Evolutionary conservation across 2,113 vertebrate genomes (phyloP), one percentile per base, ranked within the genome.

Genomic region (Erpornis zantholeuca): DNA sequence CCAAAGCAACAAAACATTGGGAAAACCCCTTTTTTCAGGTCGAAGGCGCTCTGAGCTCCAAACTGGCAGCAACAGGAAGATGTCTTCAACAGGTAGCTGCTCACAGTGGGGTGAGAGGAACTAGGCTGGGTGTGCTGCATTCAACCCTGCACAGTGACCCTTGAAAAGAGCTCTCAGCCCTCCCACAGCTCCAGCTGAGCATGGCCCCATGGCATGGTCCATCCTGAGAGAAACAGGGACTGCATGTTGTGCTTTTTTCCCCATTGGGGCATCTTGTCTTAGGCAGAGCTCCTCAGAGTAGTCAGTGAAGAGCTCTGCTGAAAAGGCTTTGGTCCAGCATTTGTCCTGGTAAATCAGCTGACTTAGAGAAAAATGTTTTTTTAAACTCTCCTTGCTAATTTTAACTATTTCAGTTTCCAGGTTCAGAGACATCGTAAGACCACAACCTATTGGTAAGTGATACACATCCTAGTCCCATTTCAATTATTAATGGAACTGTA

Each of bases 71-170:
- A 60, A 38, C 20, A 59, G 31, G 66, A 90, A 38, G 70, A 20
- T 72, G 60, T 31, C 42, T 50, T 18, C 82, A 68, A 36, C 8
- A 92, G 95, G 92, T 96, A 76, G 65, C 20, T 86, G 57, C 21
- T 61, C 50, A 11, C 47, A 23, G 35, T 8, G 3, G 27, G 38
- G 33, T 1, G 3, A 47, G 69, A 38, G 79, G 35, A 40, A 29
- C 47, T 33, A 52, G 60, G 64, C 36, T 65, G 77, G 44, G 14
- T 2, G 9, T 35, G 63, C 50, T 63, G 72, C 54, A 42, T 28
- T 71, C 73, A 33, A 0, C 12, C 44, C 47, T 71, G 45, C 3
- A 0, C 12, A 35, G 47, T 4, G 3, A 25, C 38, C 1, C 0
- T 14, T 18, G 25, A 38, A 68, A 54, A 36, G 52, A 66, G 53